phyloP scores from a whole-genome alignment of 2,113 vertebrate genomes.

The Tyrannus savana region DNA sequence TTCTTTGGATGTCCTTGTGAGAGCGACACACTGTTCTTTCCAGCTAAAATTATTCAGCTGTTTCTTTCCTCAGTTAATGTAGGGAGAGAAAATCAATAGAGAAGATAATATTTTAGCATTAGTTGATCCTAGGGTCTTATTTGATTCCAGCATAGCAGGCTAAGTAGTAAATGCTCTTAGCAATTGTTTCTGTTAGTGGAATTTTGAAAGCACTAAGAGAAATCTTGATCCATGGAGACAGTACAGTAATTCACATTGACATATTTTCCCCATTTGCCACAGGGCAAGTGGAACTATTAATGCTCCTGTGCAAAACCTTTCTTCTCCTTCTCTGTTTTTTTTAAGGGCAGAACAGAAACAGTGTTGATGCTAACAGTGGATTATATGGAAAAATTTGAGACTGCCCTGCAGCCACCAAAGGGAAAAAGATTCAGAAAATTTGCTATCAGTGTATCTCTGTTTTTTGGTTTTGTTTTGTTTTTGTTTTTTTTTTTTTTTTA shows the following conservation, averaged over 20 bases:
- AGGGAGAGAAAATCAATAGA: constrained; percentile 32
- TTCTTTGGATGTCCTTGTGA: constrained; percentile 7
- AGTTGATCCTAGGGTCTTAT: constrained; percentile 54
- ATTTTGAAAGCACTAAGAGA: constrained; percentile 65
- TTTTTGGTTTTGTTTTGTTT: too few species aligned
- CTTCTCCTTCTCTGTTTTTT: constrained; percentile 15
- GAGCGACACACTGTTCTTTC: background rate
- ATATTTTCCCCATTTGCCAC: constrained; percentile 60
- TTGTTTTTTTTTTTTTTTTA: background rate
- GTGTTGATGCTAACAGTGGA: background rate
- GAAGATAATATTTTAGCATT: constrained; percentile 61
- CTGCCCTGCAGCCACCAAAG: constrained; percentile 6
- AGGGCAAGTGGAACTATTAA: constrained; percentile 70
- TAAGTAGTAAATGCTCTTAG: constrained; percentile 67
- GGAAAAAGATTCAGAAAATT: background rate
- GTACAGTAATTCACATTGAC: constrained; percentile 70
- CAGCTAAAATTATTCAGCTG: constrained; percentile 31
- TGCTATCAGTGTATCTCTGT: background rate
- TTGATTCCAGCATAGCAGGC: constrained; percentile 36
- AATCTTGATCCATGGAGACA: constrained; percentile 63
- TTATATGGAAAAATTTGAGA: constrained; percentile 26
- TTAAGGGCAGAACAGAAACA: constrained; percentile 1
- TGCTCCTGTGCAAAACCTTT: constrained; percentile 49
- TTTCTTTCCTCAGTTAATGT: constrained; percentile 30
- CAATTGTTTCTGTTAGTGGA: constrained; percentile 67